A percentile compares a stretch with the other conserved stretches of the same genome.
phyloP scores from a whole-genome alignment of 1,140 invertebrate species.

The Heliothis virescens region DNA sequence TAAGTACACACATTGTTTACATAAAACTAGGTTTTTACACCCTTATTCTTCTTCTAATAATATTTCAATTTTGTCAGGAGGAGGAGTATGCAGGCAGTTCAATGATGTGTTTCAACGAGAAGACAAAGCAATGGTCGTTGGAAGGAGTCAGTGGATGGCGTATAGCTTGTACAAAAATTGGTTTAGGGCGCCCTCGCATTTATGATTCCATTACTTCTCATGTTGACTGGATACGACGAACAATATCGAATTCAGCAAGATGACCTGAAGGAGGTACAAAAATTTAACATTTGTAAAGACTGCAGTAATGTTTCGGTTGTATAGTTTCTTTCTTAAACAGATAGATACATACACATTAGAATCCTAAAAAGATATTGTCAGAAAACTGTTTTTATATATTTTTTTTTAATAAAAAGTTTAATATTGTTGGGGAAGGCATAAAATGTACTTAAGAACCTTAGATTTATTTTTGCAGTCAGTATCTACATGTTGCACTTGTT shows the following conservation, averaged over 20 bases:
- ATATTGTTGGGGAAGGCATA: background rate
- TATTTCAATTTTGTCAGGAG: conserved; percentile 86
- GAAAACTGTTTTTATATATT: conserved; percentile 17
- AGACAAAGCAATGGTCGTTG: conserved; percentile 90
- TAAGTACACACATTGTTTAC: conserved; percentile 80
- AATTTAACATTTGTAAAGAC: conserved; percentile 56
- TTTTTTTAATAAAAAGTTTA: background rate
- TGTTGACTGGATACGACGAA: conserved; percentile 92
- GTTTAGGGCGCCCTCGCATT: conserved; percentile 91
- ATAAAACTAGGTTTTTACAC: background rate
- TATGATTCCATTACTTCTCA: conserved; percentile 94
- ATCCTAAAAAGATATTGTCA: conserved; percentile 19
- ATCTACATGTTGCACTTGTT: background rate
- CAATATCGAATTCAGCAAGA: conserved; percentile 85
- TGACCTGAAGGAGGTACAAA: conserved; percentile 61
- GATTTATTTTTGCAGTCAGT: conserved; percentile 9
- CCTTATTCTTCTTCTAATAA: background rate
- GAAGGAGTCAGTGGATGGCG: conserved; percentile 93
- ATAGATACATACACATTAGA: conserved; percentile 1
- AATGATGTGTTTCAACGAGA: conserved; percentile 90
- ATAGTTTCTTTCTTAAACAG: conserved; percentile 15
- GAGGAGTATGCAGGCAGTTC: conserved; percentile 95
- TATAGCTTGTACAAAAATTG: conserved; percentile 90
- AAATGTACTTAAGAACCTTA: background rate
- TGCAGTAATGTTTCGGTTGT: conserved; percentile 48